Conservation (phyloP, 1,140 invertebrate genomes). For the Euwallacea fornicatus region DNA sequence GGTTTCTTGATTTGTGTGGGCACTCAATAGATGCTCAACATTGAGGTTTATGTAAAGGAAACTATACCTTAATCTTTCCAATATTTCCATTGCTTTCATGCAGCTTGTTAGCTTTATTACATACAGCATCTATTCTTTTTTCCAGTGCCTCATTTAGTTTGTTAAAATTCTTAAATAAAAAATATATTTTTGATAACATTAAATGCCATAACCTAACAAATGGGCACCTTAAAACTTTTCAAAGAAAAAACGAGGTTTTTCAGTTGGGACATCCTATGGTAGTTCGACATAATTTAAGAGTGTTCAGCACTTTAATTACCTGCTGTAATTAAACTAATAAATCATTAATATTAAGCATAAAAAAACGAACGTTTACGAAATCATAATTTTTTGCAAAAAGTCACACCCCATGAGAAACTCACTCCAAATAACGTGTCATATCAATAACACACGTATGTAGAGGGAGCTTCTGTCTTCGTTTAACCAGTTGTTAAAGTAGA, state of each 20-base stretch:
- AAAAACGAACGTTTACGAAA: no score
- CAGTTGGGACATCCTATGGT: conserved; percentile 20
- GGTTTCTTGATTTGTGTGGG: neutral
- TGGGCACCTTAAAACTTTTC: conserved; percentile 23
- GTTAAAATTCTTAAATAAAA: conserved; percentile 20
- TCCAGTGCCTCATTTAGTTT: conserved; percentile 24
- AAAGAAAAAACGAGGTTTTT: conserved; percentile 22
- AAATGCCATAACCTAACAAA: conserved; percentile 23
- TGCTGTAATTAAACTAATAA: no score
- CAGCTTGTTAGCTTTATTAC: conserved; percentile 8
- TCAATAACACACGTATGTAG: no score
- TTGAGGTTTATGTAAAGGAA: neutral
- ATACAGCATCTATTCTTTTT: conserved; percentile 13
- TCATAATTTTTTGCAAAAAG: no score
- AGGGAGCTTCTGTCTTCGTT: no score
- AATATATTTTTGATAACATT: conserved; percentile 11
- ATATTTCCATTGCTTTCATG: conserved; percentile 6
- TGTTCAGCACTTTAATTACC: neutral
- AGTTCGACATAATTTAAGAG: conserved; percentile 17
- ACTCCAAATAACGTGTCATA: no score
- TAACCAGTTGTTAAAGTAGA: no score
- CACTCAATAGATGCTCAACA: neutral
- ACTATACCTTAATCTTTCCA: neutral
- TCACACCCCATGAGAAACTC: no score
- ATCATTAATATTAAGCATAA: no score